Percentiles rank a stretch among this genome's conserved stretches.
Evolutionary conservation across 2,888 invertebrate species (phyloP).

Genomic region (Biston stratarius): DNA sequence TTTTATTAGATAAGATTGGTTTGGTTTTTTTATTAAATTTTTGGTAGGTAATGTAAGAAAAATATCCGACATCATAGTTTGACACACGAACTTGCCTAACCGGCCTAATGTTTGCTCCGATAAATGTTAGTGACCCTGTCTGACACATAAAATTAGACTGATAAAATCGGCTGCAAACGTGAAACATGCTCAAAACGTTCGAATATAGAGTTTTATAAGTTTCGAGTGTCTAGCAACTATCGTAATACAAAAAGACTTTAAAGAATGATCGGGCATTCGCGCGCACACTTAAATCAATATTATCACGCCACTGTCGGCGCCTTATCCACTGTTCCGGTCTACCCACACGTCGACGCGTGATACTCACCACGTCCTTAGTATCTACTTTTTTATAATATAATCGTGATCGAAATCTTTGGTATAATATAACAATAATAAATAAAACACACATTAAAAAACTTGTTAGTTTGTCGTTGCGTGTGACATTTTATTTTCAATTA

Average conservation of each 20-base stretch:
- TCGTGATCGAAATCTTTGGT: too few species aligned
- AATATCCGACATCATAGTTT: too few species aligned
- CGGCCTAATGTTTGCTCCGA: too few species aligned
- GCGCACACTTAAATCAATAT: not conserved
- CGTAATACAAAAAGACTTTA: not conserved
- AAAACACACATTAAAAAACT: not conserved
- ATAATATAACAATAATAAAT: not conserved
- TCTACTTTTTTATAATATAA: not conserved
- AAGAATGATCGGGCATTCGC: conserved; percentile 2
- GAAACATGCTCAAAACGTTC: too few species aligned
- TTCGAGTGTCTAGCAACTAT: not conserved
- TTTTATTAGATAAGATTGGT: too few species aligned
- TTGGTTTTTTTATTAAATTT: too few species aligned
- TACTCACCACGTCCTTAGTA: not conserved
- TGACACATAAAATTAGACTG: too few species aligned
- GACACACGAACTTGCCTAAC: too few species aligned
- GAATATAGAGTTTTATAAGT: not conserved
- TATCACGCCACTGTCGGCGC: conserved; percentile 6
- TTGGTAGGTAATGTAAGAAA: too few species aligned
- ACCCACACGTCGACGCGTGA: conserved; percentile 13
- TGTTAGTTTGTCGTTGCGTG: not conserved
- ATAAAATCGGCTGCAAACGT: too few species aligned
- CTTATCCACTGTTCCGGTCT: conserved; percentile 26
- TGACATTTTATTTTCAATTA: too few species aligned
- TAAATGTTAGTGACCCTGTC: too few species aligned